Evolutionary conservation across 2,797 vertebrate species (phyloP), one percentile per base, ranked within the genome.

Genomic region (Phataginus tetradactyla): DNA sequence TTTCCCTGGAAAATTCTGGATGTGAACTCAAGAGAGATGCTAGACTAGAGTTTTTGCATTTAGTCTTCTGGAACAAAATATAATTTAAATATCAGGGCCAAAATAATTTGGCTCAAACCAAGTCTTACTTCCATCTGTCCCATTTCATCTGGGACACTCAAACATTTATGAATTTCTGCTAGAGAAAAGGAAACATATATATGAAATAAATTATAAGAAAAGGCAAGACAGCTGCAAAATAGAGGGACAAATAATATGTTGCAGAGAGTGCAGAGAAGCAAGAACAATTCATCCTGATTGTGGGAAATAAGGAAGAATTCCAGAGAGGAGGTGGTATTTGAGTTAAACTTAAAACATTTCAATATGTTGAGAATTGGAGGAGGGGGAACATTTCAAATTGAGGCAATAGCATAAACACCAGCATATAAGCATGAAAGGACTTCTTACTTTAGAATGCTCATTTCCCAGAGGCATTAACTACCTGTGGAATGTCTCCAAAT

Each of bases 1-100:
- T 69, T 97, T 88, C 18, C n/a, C 4, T 17, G 59, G 55, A 66
- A 96, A 85, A 79, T 83, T 79, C 45, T 95, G 14, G n/a, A 63
- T 61, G 25, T 93, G 78, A 91, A 91, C 72, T 78, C 32, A 72
- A 61, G 85, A 63, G 14, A 80, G 49, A 81, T 75, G 3, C 49
- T 79, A 25, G 79, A 77, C 75, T 32, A 88, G 34, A 92, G 34
- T 45, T 39, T 64, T 20, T 25, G 5, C 59, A 55, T 86, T 64
- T 29, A 7, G 55, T 57, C 17, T 77, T 95, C 42, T 80, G 68
- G 49, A 71, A 39, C 32, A 89, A 91, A 95, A 64, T 2, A 20
- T 21, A 57, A 75, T 32, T 92, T 78, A 81, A 17, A 29, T 91
- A 64, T 64, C 14, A 83, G 17, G 89, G 71, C 23, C 71, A 92